These are phyloP conservation scores for Spodoptera littoralis DNA, from an alignment of 2,888 invertebrate species.

Conservation along the genomic window DNA sequence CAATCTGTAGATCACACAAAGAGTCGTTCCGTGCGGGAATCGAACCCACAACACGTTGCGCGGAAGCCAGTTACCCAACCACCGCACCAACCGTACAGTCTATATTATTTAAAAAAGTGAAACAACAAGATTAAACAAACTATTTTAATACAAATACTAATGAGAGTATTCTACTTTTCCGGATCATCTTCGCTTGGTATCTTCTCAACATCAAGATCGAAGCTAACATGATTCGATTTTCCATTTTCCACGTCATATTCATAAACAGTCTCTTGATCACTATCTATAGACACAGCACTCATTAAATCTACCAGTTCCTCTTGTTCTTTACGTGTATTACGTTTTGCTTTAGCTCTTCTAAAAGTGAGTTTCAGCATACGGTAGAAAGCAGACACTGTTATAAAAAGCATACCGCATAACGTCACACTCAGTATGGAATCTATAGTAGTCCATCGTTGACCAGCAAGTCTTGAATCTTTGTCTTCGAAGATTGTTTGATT, in stretches of 20 bases:
- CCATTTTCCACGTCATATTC: constrained; percentile 47
- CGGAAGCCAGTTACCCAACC: too few species aligned
- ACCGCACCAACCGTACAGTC: too few species aligned
- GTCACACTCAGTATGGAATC: constrained; percentile 67
- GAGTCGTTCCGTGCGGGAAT: too few species aligned
- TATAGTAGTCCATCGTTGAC: constrained; percentile 65
- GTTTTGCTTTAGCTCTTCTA: constrained; percentile 20
- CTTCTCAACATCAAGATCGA: constrained; percentile 12
- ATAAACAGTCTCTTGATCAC: constrained; percentile 63
- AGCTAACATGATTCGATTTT: constrained; percentile 6
- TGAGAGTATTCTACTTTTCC: not conserved
- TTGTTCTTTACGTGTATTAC: constrained; percentile 6
- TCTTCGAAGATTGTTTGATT: constrained; percentile 52
- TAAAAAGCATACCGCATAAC: constrained; percentile 55
- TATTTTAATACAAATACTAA: not conserved
- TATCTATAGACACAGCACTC: constrained; percentile 52
- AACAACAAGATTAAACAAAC: too few species aligned
- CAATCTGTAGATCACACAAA: too few species aligned
- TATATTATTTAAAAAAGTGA: too few species aligned
- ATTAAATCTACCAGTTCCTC: constrained; percentile 58
- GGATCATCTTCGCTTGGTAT: not conserved
- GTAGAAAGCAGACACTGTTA: constrained; percentile 53
- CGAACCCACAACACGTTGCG: too few species aligned
- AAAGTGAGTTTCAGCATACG: constrained; percentile 47
- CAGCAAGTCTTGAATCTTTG: constrained; percentile 41